Evolutionary conservation across 2,113 vertebrate genomes (phyloP), one percentile per base, ranked within the genome.

Genomic region (Centropus unirufus): DNA sequence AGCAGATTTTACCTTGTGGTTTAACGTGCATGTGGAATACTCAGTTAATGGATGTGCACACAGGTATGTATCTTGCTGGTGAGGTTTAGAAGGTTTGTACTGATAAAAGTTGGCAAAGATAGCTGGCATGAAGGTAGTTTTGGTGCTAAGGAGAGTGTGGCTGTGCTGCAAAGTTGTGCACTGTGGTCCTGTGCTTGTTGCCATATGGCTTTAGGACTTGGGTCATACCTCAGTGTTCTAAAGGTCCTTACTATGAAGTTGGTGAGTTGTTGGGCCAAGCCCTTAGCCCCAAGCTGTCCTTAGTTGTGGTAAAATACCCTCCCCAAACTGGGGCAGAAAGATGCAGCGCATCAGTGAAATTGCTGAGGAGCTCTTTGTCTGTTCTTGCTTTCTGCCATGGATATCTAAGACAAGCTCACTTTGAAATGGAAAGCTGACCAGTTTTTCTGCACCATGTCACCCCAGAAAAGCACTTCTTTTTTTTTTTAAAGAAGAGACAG

Each of bases 11-110:
- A 44, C 59, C 21, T 21, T 9, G 1, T 34, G 52, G 21, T 52
- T 89, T 67, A 57, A 66, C 29, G 40, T 32, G 22, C 17, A 9
- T 1, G 4, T 70, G 42, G 36, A 15, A 17, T 52, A 4, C 44
- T 44, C 52, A 36, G 44, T 51, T 39, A 32, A 32, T 8, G 52
- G 21, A 8, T 1, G 1, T 39, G 14, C 29, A 23, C 5, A 13
- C 0, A 0, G 40, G 49, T 51, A 5, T 29, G 1, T 18, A 8
- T 61, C 46, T 76, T 6, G 1, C 46, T 72, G 75, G 46, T 47
- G 57, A 55, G 68, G 16, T 75, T 70, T 72, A 15, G 11, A n/a
- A 23, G 20, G 49, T 69, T 88, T 64, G 34, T 29, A 29, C 30
- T 61, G 40, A 29, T 18, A 61, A 22, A 62, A 57, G 29, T 4